Percentiles rank a stretch among this genome's conserved stretches.
Evolutionary conservation across 1,140 invertebrate genomes (phyloP).

Genomic region (Bicyclus anynana): DNA sequence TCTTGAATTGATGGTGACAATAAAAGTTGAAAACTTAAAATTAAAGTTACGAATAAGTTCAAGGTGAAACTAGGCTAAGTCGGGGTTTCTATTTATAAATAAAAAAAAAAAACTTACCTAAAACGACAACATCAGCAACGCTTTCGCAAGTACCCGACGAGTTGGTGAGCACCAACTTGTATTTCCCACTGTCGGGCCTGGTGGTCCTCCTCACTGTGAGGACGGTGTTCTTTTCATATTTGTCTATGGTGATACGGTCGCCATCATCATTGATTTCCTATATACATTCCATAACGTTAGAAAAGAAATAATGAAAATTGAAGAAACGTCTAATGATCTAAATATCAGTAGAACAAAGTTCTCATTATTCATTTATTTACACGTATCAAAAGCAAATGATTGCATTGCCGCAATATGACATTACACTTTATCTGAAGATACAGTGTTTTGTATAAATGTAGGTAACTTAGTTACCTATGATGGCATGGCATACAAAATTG

Average conservation of each 20-base stretch:
- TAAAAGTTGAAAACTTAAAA: too few species aligned
- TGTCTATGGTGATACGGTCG: conserved; percentile 88
- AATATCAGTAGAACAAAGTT: not conserved
- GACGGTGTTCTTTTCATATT: conserved; percentile 94
- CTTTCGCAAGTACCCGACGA: conserved; percentile 90
- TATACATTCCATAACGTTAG: conserved; percentile 13
- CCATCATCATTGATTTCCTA: conserved; percentile 70
- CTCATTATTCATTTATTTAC: too few species aligned
- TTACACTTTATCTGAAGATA: too few species aligned
- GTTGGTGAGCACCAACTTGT: conserved; percentile 90
- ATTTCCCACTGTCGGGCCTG: conserved; percentile 93
- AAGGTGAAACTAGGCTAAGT: too few species aligned
- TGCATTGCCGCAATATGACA: too few species aligned
- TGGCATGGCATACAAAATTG: too few species aligned
- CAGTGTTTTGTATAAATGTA: too few species aligned
- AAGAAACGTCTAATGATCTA: conserved; percentile 2
- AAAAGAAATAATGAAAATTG: not conserved
- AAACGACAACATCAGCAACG: conserved; percentile 90
- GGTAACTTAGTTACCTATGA: too few species aligned
- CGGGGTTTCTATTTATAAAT: too few species aligned
- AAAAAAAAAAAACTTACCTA: conserved; percentile 79
- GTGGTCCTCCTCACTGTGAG: conserved; percentile 92
- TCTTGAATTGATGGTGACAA: too few species aligned
- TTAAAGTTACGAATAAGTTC: too few species aligned
- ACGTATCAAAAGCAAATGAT: too few species aligned